Base-by-base conservation (phyloP, 23 tunicate species). In the Oikopleura albicans region DNA sequence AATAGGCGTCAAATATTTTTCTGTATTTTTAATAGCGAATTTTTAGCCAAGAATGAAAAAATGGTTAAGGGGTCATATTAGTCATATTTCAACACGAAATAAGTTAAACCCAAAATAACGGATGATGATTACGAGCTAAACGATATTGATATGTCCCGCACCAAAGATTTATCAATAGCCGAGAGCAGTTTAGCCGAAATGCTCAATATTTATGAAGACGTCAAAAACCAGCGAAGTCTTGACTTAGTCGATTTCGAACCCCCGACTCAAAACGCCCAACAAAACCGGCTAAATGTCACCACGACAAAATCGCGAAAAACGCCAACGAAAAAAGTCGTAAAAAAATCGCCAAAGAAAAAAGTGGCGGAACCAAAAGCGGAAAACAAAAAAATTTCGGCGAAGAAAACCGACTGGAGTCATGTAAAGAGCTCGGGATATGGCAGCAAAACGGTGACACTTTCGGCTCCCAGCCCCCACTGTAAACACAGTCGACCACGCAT, bases 371-470 rank as follows among this genome's bases (percentile, higher is more conserved):
- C 63, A 8, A 22, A 8, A 2, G 4, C 79, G 28, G 31, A 71
- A 12, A 12, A 34, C 2, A 34, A 71, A 29, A 27, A 34, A 71
- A 12, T 29, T 71, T 8, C 16, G 16, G 37, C 27, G 4, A 71
- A 71, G 37, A 71, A 71, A 29, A 34, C 79, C 33, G 79, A 27
- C 37, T 71, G 27, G 34, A 71, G 36, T 37, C 79, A 71, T 29
- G 79, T 71, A 37, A 71, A 71, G 31, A 71, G 79, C 37, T 12
- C 34, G 34, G 79, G 79, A 34, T 71, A 71, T 37, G 79, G 79
- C 27, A 49, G 22, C 59, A 22, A 8, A 8, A 49, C 59, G 8
- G n/a, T n/a, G n/a, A n/a, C n/a, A n/a, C n/a, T n/a, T n/a, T 49
- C 8, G 16, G 22, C 8, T 8, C 79, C 79, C 31, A 12, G 34